A percentile compares a stretch with the other conserved stretches of the same genome.
phyloP scores from a whole-genome alignment of 2,888 invertebrate genomes.

The Nomada ferruginata region DNA sequence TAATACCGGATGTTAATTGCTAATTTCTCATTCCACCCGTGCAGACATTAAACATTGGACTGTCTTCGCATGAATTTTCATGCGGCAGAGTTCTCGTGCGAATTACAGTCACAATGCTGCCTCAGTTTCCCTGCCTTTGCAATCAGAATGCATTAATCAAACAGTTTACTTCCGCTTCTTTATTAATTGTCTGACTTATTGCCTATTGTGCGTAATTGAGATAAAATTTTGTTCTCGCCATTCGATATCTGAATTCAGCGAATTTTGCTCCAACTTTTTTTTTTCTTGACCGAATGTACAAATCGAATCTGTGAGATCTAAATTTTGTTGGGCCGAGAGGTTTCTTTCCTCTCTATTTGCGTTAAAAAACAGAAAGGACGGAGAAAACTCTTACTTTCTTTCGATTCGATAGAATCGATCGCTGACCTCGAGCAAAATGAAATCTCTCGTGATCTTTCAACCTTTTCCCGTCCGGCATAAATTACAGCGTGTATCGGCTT shows the following conservation, averaged over 20 bases:
- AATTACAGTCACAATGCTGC: neutral
- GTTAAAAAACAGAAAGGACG: neutral
- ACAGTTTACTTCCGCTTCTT: slow-evolving; percentile 25
- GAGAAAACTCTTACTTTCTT: slow-evolving; percentile 24
- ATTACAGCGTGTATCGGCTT: slow-evolving; percentile 26
- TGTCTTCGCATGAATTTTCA: slow-evolving; percentile 27
- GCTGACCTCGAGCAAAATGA: slow-evolving; percentile 23
- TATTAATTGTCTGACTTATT: neutral
- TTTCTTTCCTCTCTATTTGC: neutral
- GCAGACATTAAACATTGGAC: neutral
- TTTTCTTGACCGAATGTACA: neutral
- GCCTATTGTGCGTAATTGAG: too few species aligned
- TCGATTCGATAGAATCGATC: slow-evolving; percentile 9
- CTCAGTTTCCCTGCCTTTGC: slow-evolving; percentile 23
- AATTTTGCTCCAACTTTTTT: neutral
- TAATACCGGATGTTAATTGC: neutral
- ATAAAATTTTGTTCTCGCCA: too few species aligned
- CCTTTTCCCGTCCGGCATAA: slow-evolving; percentile 35
- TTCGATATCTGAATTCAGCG: neutral
- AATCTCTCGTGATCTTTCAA: slow-evolving; percentile 44
- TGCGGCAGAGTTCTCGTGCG: neutral
- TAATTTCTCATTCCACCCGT: neutral
- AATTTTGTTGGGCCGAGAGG: too few species aligned
- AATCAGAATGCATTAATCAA: slow-evolving; percentile 15
- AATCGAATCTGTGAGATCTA: too few species aligned